These are phyloP conservation scores for Bombus pyrosoma DNA, from an alignment of 1,140 invertebrate genomes.

Conservation along the genomic window DNA sequence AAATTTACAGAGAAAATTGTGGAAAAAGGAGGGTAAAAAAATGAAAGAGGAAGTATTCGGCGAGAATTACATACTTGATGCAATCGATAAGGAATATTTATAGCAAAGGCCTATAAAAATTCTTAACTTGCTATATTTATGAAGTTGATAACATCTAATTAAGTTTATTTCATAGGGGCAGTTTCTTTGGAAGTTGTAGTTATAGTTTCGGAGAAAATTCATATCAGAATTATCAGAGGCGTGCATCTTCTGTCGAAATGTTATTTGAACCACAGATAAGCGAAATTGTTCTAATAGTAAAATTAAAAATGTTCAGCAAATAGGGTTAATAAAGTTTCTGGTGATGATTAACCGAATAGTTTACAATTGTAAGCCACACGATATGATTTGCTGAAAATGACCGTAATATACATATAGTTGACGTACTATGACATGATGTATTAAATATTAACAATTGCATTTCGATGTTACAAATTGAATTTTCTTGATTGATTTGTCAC, in stretches of 20 bases:
- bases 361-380: too few relatives aligned
- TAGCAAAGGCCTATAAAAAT: neutral
- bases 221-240: too few relatives aligned
- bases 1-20: neutral
- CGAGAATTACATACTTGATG: neutral
- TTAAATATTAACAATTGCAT: too few relatives aligned
- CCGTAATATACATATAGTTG: too few relatives aligned
- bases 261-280: too few relatives aligned
- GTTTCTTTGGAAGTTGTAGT: neutral
- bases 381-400: too few relatives aligned
- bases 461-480: neutral
- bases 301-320: too few relatives aligned
- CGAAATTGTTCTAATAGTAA: too few relatives aligned
- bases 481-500: neutral
- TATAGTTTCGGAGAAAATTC: neutral
- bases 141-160: neutral
- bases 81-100: neutral
- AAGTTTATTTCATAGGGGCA: neutral
- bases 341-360: too few relatives aligned
- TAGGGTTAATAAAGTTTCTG: too few relatives aligned
- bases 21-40: neutral
- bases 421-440: too few relatives aligned
- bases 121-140: neutral
- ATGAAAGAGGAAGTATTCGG: neutral
- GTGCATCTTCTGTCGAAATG: too few relatives aligned